phyloP scores from a whole-genome alignment of 2,888 invertebrate genomes.

The Amphimallon solstitiale region DNA sequence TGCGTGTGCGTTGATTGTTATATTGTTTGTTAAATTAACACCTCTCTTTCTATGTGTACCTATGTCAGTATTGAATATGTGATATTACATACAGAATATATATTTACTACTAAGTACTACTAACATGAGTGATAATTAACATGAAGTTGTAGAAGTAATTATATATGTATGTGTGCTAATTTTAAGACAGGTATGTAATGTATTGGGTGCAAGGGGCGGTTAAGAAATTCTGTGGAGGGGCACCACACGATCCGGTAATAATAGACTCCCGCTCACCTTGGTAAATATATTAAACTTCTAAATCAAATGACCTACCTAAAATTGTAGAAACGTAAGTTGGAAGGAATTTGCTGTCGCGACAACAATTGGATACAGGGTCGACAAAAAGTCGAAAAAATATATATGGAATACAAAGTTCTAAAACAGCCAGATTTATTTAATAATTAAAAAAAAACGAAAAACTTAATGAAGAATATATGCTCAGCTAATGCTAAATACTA shows the following conservation, averaged over 20 bases:
- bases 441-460: no score
- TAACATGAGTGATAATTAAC: no score
- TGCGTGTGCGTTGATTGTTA: no score
- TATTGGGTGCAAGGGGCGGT: slow-evolving; percentile 6
- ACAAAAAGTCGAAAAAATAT: no score
- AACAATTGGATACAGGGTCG: neutral
- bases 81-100: no score
- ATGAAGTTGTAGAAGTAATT: neutral
- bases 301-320: slow-evolving; percentile 30
- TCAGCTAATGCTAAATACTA: no score
- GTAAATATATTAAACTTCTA: slow-evolving; percentile 19
- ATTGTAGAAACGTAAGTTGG: slow-evolving; percentile 13
- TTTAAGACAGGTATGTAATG: neutral
- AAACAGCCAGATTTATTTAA: no score
- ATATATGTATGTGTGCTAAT: neutral
- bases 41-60: no score
- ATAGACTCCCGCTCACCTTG: slow-evolving; percentile 31
- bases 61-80: no score
- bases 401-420: no score
- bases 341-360: slow-evolving; percentile 2
- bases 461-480: no score
- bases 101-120: neutral
- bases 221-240: neutral
- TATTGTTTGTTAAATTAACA: no score
- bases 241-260: slow-evolving; percentile 8